Evolutionary conservation across 2,888 invertebrate species (phyloP).

Genomic region (Stenichneumon culpator): DNA sequence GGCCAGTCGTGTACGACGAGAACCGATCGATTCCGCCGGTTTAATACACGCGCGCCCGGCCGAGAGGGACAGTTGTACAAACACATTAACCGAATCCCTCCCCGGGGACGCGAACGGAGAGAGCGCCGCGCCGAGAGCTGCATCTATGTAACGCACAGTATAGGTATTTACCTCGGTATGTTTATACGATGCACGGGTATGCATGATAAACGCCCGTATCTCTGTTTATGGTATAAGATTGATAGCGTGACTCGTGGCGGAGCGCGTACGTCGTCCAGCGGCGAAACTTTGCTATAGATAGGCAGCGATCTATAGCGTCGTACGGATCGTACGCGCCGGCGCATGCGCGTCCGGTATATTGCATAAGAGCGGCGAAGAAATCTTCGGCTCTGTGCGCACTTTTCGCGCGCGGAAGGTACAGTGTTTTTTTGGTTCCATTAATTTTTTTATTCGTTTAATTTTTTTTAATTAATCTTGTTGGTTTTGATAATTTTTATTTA

Average conservation of each 20-base stretch:
- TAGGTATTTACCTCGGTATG: slow-evolving; percentile 73
- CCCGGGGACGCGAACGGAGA: slow-evolving; percentile 51
- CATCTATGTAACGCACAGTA: slow-evolving; percentile 22
- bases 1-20: slow-evolving; percentile 12
- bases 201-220: slow-evolving; percentile 73
- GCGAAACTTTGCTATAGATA: neutral
- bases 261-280: slow-evolving; percentile 23
- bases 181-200: slow-evolving; percentile 65
- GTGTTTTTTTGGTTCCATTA: too few relatives aligned
- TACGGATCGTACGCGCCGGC: neutral
- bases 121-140: slow-evolving; percentile 7
- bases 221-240: slow-evolving; percentile 77
- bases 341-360: neutral
- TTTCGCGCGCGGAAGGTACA: too few relatives aligned
- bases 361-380: too few relatives aligned
- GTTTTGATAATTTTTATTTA: too few relatives aligned
- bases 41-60: slow-evolving; percentile 54
- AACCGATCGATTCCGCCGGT: slow-evolving; percentile 50
- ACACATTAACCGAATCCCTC: slow-evolving; percentile 75
- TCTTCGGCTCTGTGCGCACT: too few relatives aligned
- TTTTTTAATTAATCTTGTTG: too few relatives aligned
- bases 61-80: slow-evolving; percentile 76
- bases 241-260: slow-evolving; percentile 71
- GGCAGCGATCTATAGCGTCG: neutral
- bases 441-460: too few relatives aligned